Conservation (phyloP, 2,888 invertebrate genomes). For the Chesias legatella region DNA sequence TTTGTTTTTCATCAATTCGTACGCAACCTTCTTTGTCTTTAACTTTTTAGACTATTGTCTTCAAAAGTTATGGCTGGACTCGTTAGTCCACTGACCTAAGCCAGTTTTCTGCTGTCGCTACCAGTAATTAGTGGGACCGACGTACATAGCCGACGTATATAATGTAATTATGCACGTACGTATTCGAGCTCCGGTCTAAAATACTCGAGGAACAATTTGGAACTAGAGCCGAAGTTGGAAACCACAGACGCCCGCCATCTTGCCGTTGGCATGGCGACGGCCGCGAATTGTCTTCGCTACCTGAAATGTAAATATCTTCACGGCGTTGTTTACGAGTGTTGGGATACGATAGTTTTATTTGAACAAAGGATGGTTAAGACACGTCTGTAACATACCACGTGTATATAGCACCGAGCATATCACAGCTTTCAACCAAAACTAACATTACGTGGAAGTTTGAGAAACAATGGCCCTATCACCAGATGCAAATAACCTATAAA, state of each 20-base stretch:
- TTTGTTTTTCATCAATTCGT: too few relatives aligned
- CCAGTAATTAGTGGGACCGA: constrained; percentile 71
- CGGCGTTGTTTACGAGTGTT: constrained; percentile 50
- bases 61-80: not conserved
- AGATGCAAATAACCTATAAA: too few relatives aligned
- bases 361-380: not conserved
- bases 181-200: constrained; percentile 67
- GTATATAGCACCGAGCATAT: too few relatives aligned
- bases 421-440: too few relatives aligned
- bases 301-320: constrained; percentile 70
- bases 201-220: constrained; percentile 75
- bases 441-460: too few relatives aligned
- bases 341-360: constrained; percentile 12
- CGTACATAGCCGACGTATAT: constrained; percentile 68
- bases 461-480: too few relatives aligned
- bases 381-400: not conserved
- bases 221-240: constrained; percentile 75
- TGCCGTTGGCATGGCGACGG: constrained; percentile 70
- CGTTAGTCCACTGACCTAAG: not conserved
- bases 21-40: too few relatives aligned
- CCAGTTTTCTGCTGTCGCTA: constrained; percentile 45
- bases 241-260: constrained; percentile 77
- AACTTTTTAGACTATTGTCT: too few relatives aligned
- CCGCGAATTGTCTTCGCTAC: constrained; percentile 69
- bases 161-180: constrained; percentile 74